A percentile compares a stretch with the other conserved stretches of the same genome.
Conservation (phyloP, 2,113 vertebrate genomes). For the Hippocampus abdominalis region DNA sequence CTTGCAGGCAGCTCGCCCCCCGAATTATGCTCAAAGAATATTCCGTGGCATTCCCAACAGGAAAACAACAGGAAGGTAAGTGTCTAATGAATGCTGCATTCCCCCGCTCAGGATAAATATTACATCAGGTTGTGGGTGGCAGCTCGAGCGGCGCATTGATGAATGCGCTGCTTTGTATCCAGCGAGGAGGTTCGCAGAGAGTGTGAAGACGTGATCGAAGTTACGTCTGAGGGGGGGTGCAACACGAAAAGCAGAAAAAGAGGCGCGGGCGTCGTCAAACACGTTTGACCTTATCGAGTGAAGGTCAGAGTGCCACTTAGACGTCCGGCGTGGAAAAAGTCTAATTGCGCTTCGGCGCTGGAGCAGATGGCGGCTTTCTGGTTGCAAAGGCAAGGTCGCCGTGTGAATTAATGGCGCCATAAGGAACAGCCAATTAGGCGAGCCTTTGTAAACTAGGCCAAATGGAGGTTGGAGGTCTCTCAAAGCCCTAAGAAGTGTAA, state of each 20-base stretch:
- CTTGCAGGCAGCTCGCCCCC: constrained; percentile 6
- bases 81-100: constrained; percentile 34
- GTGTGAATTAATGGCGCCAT: constrained; percentile 57
- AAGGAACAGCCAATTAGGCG: constrained; percentile 56
- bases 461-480: constrained; percentile 34
- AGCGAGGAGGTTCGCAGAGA: constrained; percentile 18
- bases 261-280: constrained; percentile 6
- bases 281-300: constrained; percentile 35
- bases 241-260: not conserved
- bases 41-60: constrained; percentile 24
- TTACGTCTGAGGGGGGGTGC: constrained; percentile 5
- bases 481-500: constrained; percentile 22
- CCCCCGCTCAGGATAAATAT: constrained; percentile 31
- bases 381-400: constrained; percentile 48
- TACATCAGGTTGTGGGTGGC: constrained; percentile 37
- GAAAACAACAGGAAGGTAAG: constrained; percentile 9
- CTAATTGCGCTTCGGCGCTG: constrained; percentile 49
- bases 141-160: constrained; percentile 25
- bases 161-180: constrained; percentile 20
- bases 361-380: constrained; percentile 58
- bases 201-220: constrained; percentile 16
- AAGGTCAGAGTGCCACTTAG: constrained; percentile 42
- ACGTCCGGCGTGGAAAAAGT: constrained; percentile 48
- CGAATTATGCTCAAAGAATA: constrained; percentile 16
- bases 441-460: constrained; percentile 37